Evolutionary conservation across 2,888 invertebrate species (phyloP), one percentile per base, ranked within the genome.

Genomic region (Cheilosia vulpina): DNA sequence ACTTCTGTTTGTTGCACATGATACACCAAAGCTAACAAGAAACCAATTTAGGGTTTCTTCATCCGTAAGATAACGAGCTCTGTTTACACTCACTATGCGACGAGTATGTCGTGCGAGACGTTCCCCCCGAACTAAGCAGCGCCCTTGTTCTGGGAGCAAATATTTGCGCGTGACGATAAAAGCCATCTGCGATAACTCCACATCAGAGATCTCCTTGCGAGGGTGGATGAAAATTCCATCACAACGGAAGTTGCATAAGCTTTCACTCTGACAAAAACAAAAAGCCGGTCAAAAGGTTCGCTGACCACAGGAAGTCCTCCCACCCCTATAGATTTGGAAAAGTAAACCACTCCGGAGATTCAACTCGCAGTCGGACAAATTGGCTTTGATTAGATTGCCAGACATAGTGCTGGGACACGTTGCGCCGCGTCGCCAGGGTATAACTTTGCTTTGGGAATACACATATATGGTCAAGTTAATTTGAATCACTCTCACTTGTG

Each of bases 401-500:
- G 80, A 75, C 73, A 66, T 66, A 73, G 79, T 66, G 73, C 79
- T 79, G 66, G 21, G 52, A 24, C 38, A 57, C 47, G 65, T 58
- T 65, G 60, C 45, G 55, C 19, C 65, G 53, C 24, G 43, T 58
- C 13, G 72, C 50, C 38, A 38, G 21, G n/a, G 27, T 21, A 2
- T 9, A 77, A 77, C 31, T 50, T 57, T 45, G 17, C 15, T 13
- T 52, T 50, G 60, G 72, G 73, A 66, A 7, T 11, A 2, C 0
- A 34, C 9, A 38, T 13, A 38, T 52, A 58, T 55, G 66, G 65
- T 72, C 71, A 77, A 77, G 60, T 82, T 58, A 79, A 73, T 83
- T 83, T 72, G 73, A 83, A 83, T 83, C 83, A 55, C 66, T 78
- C 78, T 82, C 66, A 47, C 78, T 82, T 72, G 53, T 62, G 58